phyloP scores from a whole-genome alignment of 1,140 invertebrate species.

The Eupeodes corollae region DNA sequence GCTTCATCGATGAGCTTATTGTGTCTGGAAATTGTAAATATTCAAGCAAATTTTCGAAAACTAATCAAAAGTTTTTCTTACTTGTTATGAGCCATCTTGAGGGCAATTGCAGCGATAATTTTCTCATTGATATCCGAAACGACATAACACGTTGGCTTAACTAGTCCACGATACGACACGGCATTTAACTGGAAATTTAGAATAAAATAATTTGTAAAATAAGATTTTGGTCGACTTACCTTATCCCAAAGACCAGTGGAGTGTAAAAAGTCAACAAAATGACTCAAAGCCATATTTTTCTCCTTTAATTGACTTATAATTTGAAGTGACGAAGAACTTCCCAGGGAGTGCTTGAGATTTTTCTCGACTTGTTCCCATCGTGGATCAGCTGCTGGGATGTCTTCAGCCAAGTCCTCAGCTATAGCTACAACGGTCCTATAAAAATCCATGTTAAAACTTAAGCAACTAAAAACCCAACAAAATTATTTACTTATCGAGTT shows the following conservation, averaged over 20 bases:
- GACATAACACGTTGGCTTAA: conserved; percentile 53
- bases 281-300: conserved; percentile 67
- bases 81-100: conserved; percentile 26
- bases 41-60: too few species aligned
- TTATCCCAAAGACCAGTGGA: conserved; percentile 60
- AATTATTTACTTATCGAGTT: neutral
- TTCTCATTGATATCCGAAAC: conserved; percentile 67
- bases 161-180: conserved; percentile 44
- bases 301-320: conserved; percentile 72
- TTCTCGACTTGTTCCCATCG: conserved; percentile 50
- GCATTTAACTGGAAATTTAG: conserved; percentile 28
- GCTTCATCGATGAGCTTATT: conserved; percentile 34
- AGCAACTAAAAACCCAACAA: neutral
- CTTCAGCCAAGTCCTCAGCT: conserved; percentile 71
- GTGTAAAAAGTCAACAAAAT: conserved; percentile 67
- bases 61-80: neutral
- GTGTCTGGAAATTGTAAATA: conserved; percentile 3
- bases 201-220: too few species aligned
- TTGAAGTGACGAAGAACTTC: conserved; percentile 62
- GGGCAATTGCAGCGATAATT: conserved; percentile 57
- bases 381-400: conserved; percentile 79
- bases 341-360: conserved; percentile 36
- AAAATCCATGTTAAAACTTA: conserved; percentile 41
- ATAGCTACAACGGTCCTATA: conserved; percentile 59
- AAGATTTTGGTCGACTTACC: conserved; percentile 35